Percentiles rank a stretch among this genome's conserved stretches.
phyloP scores from a whole-genome alignment of 1,140 invertebrate species.

The Aricia agestis region DNA sequence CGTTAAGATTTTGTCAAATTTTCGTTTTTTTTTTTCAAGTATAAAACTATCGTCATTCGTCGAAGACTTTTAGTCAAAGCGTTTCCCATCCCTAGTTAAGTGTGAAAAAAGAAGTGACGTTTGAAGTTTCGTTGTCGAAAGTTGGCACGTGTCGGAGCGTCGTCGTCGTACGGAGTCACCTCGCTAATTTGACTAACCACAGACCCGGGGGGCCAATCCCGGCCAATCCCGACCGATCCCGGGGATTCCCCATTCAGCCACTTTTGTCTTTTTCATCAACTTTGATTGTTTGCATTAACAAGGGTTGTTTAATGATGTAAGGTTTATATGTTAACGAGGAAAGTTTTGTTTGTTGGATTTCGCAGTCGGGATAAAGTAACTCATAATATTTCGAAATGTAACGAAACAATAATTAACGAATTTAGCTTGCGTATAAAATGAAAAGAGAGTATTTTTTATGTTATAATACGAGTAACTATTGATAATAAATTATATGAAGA shows the following conservation, averaged over 20 bases:
- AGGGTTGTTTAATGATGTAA: slow-evolving; percentile 16
- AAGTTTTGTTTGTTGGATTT: background rate
- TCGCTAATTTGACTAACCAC: slow-evolving; percentile 26
- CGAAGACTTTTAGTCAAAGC: too few species aligned
- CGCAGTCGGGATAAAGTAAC: background rate
- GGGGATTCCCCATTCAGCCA: background rate
- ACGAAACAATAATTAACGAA: background rate
- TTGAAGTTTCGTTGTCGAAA: slow-evolving; percentile 20
- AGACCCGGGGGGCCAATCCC: slow-evolving; percentile 20
- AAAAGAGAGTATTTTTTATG: too few species aligned
- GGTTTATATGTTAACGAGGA: background rate
- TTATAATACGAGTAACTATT: too few species aligned
- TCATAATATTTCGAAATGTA: background rate
- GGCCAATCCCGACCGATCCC: slow-evolving; percentile 12
- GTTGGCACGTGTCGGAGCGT: slow-evolving; percentile 21
- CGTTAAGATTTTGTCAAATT: too few species aligned
- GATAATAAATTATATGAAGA: too few species aligned
- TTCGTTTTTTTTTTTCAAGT: too few species aligned
- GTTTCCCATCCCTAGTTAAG: background rate
- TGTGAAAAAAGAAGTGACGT: slow-evolving; percentile 1
- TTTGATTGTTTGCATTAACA: slow-evolving; percentile 27
- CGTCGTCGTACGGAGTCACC: slow-evolving; percentile 22
- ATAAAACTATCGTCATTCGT: too few species aligned
- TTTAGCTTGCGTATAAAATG: too few species aligned
- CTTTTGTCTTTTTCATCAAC: slow-evolving; percentile 27